phyloP scores from a whole-genome alignment of 2,113 vertebrate genomes.

The Cololabis saira region DNA sequence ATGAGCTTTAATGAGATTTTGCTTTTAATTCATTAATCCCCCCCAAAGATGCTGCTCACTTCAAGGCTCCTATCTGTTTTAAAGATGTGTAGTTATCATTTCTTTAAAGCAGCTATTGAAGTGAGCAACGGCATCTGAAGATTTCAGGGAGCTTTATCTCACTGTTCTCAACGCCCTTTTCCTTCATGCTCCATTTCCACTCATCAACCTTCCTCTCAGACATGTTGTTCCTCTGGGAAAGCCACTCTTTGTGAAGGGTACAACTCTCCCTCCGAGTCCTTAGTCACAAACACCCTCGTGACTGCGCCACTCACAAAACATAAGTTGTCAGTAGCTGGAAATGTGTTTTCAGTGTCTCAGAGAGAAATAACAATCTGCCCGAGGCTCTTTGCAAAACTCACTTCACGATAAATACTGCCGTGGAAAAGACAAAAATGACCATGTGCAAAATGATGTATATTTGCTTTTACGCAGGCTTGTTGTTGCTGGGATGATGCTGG shows the following conservation, averaged over 20 bases:
- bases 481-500: conserved; percentile 47
- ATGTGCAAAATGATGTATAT: conserved; percentile 26
- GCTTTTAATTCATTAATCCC: too few species aligned
- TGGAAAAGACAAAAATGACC: conserved; percentile 28
- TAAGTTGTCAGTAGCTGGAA: conserved; percentile 17
- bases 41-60: too few species aligned
- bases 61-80: too few species aligned
- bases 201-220: conserved; percentile 21
- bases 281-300: conserved; percentile 26
- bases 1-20: too few species aligned
- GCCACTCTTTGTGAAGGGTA: too few species aligned
- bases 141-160: conserved; percentile 2
- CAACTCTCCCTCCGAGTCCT: too few species aligned
- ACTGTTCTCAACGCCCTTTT: conserved; percentile 15
- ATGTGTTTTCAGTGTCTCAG: conserved; percentile 26
- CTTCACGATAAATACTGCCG: conserved; percentile 10
- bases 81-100: neutral
- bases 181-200: conserved; percentile 18
- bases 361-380: conserved; percentile 29
- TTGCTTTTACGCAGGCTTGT: conserved; percentile 31
- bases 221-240: too few species aligned
- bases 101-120: neutral
- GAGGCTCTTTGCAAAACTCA: conserved; percentile 9
- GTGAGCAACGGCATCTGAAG: neutral
- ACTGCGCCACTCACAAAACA: conserved; percentile 31